A percentile compares a stretch with the other conserved stretches of the same genome.
phyloP scores from a whole-genome alignment of 2,797 vertebrate genomes.

The Poeciliopsis gracilis region DNA sequence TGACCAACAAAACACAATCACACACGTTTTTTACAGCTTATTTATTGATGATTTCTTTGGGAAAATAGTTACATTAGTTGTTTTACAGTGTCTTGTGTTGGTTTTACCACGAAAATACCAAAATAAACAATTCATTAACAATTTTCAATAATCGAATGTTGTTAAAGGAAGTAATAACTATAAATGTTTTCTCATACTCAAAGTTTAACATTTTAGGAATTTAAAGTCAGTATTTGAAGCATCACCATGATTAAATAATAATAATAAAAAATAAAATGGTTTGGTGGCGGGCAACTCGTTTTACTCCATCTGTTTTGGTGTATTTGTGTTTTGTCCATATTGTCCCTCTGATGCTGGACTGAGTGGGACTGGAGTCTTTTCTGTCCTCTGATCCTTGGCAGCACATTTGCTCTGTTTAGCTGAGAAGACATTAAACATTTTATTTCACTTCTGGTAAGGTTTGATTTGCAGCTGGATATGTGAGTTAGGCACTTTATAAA shows the following conservation, averaged over 20 bases:
- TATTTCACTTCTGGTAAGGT: background rate
- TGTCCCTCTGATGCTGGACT: conserved; percentile 24
- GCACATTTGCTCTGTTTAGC: conserved; percentile 49
- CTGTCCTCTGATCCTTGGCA: conserved; percentile 41
- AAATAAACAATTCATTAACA: background rate
- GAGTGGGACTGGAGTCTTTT: conserved; percentile 4
- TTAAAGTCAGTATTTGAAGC: background rate
- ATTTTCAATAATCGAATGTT: background rate
- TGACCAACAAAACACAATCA: background rate
- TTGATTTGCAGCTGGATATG: background rate
- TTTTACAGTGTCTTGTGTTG: background rate
- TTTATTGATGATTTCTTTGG: background rate
- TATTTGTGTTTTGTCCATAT: conserved; percentile 4
- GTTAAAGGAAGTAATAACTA: background rate
- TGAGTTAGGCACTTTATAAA: background rate
- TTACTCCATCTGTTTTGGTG: conserved; percentile 13
- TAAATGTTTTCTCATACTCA: background rate
- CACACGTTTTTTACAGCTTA: background rate
- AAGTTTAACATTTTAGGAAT: background rate
- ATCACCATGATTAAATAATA: background rate
- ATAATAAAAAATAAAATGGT: background rate
- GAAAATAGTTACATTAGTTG: background rate
- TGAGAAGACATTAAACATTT: conserved; percentile 35
- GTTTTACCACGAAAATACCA: background rate
- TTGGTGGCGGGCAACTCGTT: background rate